Evolutionary conservation across 2,888 invertebrate genomes (phyloP), one percentile per base, ranked within the genome.

Genomic region (Argynnis bischoffii): DNA sequence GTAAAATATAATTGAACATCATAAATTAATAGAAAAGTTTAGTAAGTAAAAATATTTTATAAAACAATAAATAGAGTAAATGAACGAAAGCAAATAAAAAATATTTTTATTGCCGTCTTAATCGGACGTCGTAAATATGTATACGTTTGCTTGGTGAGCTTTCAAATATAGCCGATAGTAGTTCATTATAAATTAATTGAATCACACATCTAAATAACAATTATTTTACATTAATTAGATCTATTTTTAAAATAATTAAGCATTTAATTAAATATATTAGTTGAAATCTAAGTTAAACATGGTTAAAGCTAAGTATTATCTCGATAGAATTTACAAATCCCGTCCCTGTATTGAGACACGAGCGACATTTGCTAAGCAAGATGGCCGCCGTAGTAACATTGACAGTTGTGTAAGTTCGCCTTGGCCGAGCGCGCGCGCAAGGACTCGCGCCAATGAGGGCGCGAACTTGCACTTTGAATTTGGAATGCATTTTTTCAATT

Each of bases 351-450:
- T 63, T 53, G 61, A 53, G 61, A 63, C 61, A 53, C 51, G 51
- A 65, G 61, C 54, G 67, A 64, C 68, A 69, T 72, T 69, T 78
- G 79, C 83, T 80, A 78, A 79, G 67, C 84, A 87, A 87, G 79
- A 87, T 87, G 87, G 87, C 87, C 81, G 74, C 72, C 70, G 84
- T 88, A 87, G 89, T 89, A 87, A 89, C 89, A 89, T 89, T 89
- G 89, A 88, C 89, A 84, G 87, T 84, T 79, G 81, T 81, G 81
- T 81, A 79, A 82, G 79, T 75, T 81, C 77, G 88, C 86, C 88
- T 88, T 87, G 89, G 86, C 87, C 84, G 82, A 81, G 81, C 86
- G 85, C 83, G 75, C 64, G 81, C 85, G 83, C 86, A 85, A 87
- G 87, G 86, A 86, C 87, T 80, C 75, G 75, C 74, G 74, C 75